Base-by-base conservation (phyloP, 1,140 invertebrate genomes). In the Lepidurus apus region DNA sequence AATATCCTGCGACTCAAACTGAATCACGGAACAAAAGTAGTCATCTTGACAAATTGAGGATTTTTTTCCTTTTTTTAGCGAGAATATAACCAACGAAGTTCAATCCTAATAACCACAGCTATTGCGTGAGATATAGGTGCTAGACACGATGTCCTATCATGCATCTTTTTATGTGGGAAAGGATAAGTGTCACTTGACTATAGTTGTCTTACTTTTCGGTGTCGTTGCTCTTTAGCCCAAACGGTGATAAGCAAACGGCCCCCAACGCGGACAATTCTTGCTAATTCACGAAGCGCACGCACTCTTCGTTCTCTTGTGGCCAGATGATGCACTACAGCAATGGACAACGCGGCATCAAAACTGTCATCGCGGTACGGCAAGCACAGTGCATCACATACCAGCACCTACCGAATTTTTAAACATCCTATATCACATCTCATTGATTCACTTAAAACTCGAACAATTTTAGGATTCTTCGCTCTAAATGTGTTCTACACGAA, bases 161-260 rank as follows among this genome's bases (percentile, higher is more conserved):
- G 34, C 4, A 34, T 34, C 1, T 4, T 34, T 34, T 34, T 3
- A 34, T 4, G 34, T 34, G 34, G 34, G 26, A 26, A 26, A 26
- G 26, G 34, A 34, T 34, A 34, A 34, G 34, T 34, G 3, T 34
- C 34, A 34, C 34, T 34, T 0, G 34, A 34, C 34, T 34, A 34
- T 34, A 34, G 10, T 13, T 24, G 74, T 75, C 77, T 81, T 82
- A 92, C 91, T 87, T 93, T 93, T 81, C 93, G 86, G 83, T 96
- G 93, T 77, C 91, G 90, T 83, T 98, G 96, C 85, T 98, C 96
- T 92, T 97, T 95, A 13, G 96, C 94, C 96, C 96, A 98, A 1
- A 97, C 96, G 17, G 94, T 96, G 80, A 98, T 94, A 80, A 98
- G 91, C n/a, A 98, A 88, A 76, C 92, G 87, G 5, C 97, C 97